Base-by-base conservation (phyloP, 2,113 vertebrate genomes). In the Echinops telfairi region DNA sequence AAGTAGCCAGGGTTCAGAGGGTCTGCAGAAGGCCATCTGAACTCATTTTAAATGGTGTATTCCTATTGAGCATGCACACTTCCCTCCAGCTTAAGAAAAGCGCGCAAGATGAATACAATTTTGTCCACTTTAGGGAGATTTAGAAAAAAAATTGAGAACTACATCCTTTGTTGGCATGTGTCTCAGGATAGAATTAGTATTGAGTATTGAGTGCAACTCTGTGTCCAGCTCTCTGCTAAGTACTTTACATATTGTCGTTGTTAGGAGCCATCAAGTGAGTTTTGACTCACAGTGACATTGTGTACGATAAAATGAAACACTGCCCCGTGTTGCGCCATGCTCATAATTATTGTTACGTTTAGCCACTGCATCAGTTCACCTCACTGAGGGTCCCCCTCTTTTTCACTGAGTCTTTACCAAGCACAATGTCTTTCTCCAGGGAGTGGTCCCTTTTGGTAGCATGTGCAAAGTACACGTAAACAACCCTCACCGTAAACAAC, bases 1-100 rank as follows among this genome's bases (percentile, higher is more conserved):
- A 57, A 53, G 83, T 68, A n/a, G 33, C 29, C n/a, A 81, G 91
- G 53, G 15, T 19, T 19, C 53, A 15, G 2, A 0, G 75, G 80
- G 25, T 81, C 90, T 88, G 66, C 88, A 58, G 58, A 29, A 85
- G 43, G 68, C 47, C 2, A 3, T 78, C 57, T 47, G 19, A 36
- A 47, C 47, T 73, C 22, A 90, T 90, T 94, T 70, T 23, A 88
- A n/a, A 73, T 71, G 80, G 78, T 71, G n/a, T 10, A 43, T 53
- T 77, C 20, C 3, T 75, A 66, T 10, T 7, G 31, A 47, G 10
- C 6, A 17, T 3, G 36, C 23, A 66, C 9, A 12, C 77, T n/a
- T 25, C 15, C 4, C 0, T 2, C 15, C 38, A 31, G 31, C 47
- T 43, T 33, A 29, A 88, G 91, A 95, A 88, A 71, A 4, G 58